Evolutionary conservation across 2,113 vertebrate species (phyloP).

Genomic region (Guaruba guarouba): DNA sequence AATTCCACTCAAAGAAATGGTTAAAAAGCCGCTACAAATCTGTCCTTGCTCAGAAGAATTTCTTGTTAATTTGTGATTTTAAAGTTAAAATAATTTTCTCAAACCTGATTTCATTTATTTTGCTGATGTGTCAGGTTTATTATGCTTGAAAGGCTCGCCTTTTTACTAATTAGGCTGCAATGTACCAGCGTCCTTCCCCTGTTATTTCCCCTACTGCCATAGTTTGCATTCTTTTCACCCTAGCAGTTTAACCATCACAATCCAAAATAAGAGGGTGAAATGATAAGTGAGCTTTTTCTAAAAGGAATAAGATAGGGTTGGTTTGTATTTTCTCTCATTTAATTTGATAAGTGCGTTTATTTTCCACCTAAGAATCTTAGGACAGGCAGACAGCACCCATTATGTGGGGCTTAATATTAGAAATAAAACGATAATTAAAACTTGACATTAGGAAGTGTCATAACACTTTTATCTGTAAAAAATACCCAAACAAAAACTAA

Average conservation of each 20-base stretch:
- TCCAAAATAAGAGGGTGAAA: neutral
- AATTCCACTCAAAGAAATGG: neutral
- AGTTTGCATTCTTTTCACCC: neutral
- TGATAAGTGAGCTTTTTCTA: neutral
- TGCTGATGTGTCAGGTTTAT: neutral
- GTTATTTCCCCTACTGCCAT: neutral
- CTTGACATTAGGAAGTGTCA: neutral
- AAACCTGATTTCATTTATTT: neutral
- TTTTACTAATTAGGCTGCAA: neutral
- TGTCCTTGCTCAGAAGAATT: neutral
- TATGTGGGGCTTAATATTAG: neutral
- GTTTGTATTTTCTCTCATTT: neutral
- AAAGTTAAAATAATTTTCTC: neutral
- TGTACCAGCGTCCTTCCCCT: neutral
- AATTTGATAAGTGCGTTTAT: neutral
- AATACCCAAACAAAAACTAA: neutral
- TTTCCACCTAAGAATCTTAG: neutral
- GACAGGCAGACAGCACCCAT: neutral
- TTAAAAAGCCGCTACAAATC: neutral
- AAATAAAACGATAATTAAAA: neutral
- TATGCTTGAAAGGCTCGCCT: neutral
- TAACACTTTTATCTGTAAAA: neutral
- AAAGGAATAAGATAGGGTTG: neutral
- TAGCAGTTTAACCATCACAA: neutral
- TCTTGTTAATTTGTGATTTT: neutral